Conservation (phyloP, 2,888 invertebrate species). For the Frankliniella intonsa region DNA sequence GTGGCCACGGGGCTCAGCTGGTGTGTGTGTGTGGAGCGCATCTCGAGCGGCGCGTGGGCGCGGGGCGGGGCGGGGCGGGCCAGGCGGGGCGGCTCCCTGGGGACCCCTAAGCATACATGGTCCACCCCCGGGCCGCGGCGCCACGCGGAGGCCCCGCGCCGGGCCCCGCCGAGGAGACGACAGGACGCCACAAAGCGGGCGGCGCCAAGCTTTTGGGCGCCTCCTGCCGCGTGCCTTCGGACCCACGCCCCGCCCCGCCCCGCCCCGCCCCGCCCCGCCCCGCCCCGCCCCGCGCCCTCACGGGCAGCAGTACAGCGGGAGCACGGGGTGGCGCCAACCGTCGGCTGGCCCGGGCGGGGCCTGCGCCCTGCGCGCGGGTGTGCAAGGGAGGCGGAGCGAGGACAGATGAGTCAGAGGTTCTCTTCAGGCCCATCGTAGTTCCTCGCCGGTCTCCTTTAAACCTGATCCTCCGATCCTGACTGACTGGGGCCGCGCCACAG, state of each 20-base stretch:
- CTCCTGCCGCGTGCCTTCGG: constrained; percentile 62
- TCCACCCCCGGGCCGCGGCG: constrained; percentile 61
- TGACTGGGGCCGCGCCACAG: constrained; percentile 15
- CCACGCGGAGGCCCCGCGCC: constrained; percentile 58
- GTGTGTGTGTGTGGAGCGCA: background rate
- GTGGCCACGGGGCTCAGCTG: no score
- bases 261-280: constrained; percentile 71
- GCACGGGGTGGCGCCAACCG: no score
- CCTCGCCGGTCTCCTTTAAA: constrained; percentile 28
- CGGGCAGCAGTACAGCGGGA: no score
- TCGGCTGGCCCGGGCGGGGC: no score
- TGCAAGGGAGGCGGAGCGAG: background rate
- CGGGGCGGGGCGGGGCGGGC: no score
- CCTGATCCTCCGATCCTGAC: constrained; percentile 27
- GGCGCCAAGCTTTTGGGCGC: constrained; percentile 36
- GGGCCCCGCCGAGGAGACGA: constrained; percentile 48
- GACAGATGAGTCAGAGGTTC: background rate
- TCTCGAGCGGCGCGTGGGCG: no score
- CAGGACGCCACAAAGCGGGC: no score
- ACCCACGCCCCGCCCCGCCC: constrained; percentile 71
- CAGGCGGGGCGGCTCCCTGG: background rate
- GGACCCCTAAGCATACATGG: background rate
- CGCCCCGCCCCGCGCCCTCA: constrained; percentile 29
- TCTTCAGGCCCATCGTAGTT: no score
- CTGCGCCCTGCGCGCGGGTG: no score